Evolutionary conservation across 2,797 vertebrate species (phyloP).

Genomic region (Pagetopsis macropterus): DNA sequence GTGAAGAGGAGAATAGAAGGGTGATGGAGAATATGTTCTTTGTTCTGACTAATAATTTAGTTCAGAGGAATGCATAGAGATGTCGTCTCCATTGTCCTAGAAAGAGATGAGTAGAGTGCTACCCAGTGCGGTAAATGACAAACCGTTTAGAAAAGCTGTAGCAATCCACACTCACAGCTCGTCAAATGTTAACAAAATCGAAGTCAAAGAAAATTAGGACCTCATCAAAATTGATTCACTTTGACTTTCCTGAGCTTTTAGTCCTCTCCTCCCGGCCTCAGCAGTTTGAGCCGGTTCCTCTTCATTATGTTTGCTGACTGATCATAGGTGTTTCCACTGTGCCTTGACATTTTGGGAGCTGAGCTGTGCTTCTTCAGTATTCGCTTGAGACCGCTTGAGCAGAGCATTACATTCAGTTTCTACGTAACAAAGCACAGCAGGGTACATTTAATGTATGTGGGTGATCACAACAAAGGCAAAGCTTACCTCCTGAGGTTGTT

Average conservation of each 20-base stretch:
- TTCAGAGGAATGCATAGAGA: slow-evolving; percentile 21
- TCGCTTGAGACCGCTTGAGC: slow-evolving; percentile 6
- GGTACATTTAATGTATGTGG: neutral
- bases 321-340: slow-evolving; percentile 20
- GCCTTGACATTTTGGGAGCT: slow-evolving; percentile 14
- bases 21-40: slow-evolving; percentile 39
- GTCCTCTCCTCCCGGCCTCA: slow-evolving; percentile 31
- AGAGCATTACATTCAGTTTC: slow-evolving; percentile 13
- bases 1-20: slow-evolving; percentile 25
- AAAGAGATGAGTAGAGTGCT: slow-evolving; percentile 16
- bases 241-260: slow-evolving; percentile 46
- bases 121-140: neutral
- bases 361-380: slow-evolving; percentile 13
- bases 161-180: slow-evolving; percentile 1
- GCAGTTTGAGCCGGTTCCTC: slow-evolving; percentile 35
- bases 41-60: slow-evolving; percentile 48
- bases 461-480: neutral
- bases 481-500: slow-evolving; percentile 88
- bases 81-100: slow-evolving; percentile 28
- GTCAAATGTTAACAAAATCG: slow-evolving; percentile 45
- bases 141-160: slow-evolving; percentile 2
- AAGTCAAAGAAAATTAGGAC: slow-evolving; percentile 59
- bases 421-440: slow-evolving; percentile 23
- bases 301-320: slow-evolving; percentile 46
- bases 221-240: slow-evolving; percentile 65